These are phyloP conservation scores for Pteropus rufus DNA, from an alignment of 2,797 vertebrate genomes.

Conservation along the genomic window DNA sequence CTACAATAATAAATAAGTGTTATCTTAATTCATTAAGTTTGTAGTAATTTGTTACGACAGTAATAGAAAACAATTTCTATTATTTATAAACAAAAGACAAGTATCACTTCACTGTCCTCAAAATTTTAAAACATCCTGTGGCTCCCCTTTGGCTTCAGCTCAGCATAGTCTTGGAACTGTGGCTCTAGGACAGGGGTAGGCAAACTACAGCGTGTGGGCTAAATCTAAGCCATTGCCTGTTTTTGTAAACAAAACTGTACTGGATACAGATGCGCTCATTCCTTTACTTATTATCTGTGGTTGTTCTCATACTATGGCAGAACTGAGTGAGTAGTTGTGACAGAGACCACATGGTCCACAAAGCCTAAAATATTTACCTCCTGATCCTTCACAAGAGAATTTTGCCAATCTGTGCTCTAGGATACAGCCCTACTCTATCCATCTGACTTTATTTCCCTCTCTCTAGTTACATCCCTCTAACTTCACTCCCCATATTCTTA, in stretches of 20 bases:
- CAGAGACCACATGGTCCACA: not conserved
- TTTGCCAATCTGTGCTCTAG: not conserved
- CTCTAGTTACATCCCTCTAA: not conserved
- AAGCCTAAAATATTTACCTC: not conserved
- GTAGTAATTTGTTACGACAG: not conserved
- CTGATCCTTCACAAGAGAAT: slow-evolving; percentile 15
- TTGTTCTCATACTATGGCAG: not conserved
- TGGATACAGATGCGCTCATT: not conserved
- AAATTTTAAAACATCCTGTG: slow-evolving; percentile 1
- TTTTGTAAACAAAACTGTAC: slow-evolving; percentile 32
- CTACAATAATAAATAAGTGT: not conserved
- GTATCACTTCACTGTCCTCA: not conserved
- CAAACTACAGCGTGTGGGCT: not conserved
- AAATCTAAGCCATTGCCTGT: not conserved
- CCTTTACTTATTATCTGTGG: not conserved
- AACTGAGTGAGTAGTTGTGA: slow-evolving; percentile 12
- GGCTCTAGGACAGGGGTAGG: not conserved
- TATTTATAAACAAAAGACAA: not conserved
- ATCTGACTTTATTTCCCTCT: not conserved
- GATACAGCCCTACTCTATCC: not conserved
- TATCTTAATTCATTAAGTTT: slow-evolving; percentile 18
- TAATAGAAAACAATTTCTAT: not conserved
- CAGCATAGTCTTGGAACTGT: not conserved
- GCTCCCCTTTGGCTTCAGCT: slow-evolving; percentile 17
- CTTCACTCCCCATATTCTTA: not conserved